Evolutionary conservation across 2,113 vertebrate genomes (phyloP).

Genomic region (Nettapus auritus): DNA sequence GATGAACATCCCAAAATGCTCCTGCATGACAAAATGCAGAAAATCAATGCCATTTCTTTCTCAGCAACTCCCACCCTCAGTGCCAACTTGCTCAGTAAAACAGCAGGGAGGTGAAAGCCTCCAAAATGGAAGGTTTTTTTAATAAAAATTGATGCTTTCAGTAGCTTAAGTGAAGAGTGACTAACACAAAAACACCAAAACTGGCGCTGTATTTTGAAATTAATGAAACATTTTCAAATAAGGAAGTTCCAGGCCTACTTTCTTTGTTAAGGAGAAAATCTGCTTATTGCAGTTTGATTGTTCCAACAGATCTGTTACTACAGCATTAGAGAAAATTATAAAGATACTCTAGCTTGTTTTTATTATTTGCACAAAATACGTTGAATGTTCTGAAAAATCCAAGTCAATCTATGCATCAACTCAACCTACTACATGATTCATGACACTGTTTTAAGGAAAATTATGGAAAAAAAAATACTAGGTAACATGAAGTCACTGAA

Average conservation of each 20-base stretch:
- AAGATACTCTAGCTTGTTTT: background rate
- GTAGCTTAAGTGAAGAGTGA: background rate
- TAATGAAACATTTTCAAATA: background rate
- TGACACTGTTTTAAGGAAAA: background rate
- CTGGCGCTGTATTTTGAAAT: background rate
- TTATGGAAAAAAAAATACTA: background rate
- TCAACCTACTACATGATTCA: background rate
- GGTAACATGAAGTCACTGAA: background rate
- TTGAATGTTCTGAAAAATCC: background rate
- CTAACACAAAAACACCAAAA: background rate
- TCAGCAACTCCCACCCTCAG: background rate
- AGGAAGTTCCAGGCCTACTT: background rate
- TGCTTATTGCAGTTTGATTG: background rate
- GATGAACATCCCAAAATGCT: background rate
- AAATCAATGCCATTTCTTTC: conserved; percentile 1
- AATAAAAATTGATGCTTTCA: conserved; percentile 19
- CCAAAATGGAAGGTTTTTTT: background rate
- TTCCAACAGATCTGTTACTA: background rate
- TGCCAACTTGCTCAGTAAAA: background rate
- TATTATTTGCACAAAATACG: background rate
- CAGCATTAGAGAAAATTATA: background rate
- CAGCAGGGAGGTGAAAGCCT: background rate
- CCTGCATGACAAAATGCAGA: background rate
- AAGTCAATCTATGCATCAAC: background rate
- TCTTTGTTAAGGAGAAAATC: background rate